These are phyloP conservation scores for Linurgus olivaceus DNA, from an alignment of 2,797 vertebrate species.

Conservation along the genomic window DNA sequence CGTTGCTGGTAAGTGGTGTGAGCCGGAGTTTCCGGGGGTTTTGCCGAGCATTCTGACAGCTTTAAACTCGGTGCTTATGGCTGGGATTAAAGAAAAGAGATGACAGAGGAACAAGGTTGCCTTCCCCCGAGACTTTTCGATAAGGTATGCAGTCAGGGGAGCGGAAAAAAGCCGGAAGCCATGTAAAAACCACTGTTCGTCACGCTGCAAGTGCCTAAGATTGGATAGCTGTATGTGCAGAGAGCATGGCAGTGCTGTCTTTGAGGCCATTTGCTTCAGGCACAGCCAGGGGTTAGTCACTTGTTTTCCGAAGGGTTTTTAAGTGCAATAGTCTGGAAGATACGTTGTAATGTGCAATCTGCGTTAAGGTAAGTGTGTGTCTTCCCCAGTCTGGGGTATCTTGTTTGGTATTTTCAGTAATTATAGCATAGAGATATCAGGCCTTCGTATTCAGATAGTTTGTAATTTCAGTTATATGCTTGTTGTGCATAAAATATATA, in stretches of 20 bases:
- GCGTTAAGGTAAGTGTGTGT: not conserved
- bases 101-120: not conserved
- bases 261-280: not conserved
- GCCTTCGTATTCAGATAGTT: not conserved
- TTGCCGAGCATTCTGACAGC: not conserved
- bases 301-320: not conserved
- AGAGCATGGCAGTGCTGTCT: accelerated
- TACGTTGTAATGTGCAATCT: not conserved
- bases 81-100: not conserved
- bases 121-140: accelerated
- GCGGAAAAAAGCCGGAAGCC: not conserved
- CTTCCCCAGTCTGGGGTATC: not conserved
- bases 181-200: accelerated
- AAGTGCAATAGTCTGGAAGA: not conserved
- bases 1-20: not conserved
- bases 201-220: accelerated
- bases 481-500: not conserved
- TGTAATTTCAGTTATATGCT: not conserved
- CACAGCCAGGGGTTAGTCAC: not conserved
- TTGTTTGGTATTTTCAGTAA: not conserved
- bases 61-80: not conserved
- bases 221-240: accelerated
- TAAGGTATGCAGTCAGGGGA: not conserved
- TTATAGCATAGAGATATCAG: not conserved
- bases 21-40: not conserved